A percentile compares a stretch with the other conserved stretches of the same genome.
These are phyloP conservation scores for Myotis vivesi DNA, from an alignment of 2,797 vertebrate species.

Conservation along the genomic window DNA sequence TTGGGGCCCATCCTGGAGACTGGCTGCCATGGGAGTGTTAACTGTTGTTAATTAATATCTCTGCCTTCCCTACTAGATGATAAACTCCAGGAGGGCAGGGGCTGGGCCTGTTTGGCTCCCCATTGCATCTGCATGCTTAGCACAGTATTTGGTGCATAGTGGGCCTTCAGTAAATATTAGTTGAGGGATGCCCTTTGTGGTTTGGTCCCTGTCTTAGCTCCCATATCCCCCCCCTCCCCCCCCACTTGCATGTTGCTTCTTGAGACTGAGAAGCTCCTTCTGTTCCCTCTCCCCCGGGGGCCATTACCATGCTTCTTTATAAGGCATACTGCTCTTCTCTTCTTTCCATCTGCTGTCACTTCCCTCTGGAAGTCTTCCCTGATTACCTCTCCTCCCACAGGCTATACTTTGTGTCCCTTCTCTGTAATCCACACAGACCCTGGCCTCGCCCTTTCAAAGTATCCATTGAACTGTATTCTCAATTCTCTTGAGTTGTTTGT, in stretches of 20 bases:
- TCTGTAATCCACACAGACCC: background rate
- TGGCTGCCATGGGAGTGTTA: background rate
- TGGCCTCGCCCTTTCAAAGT: background rate
- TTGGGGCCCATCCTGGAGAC: background rate
- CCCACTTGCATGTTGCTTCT: background rate
- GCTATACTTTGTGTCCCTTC: background rate
- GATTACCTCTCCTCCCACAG: background rate
- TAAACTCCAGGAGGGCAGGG: background rate
- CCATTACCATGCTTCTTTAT: background rate
- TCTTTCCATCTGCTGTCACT: background rate
- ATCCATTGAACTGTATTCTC: background rate
- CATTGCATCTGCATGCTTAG: background rate
- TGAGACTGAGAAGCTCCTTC: background rate
- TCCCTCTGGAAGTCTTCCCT: background rate
- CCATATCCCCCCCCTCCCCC: background rate
- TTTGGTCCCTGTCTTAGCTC: background rate
- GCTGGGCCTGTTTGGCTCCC: background rate
- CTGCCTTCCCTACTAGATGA: background rate
- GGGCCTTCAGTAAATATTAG: background rate
- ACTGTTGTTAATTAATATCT: background rate
- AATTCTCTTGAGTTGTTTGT: background rate
- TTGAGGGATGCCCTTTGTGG: background rate
- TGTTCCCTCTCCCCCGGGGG: background rate
- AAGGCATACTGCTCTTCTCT: background rate
- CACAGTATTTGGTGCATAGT: background rate